phyloP scores from a whole-genome alignment of 1,140 invertebrate genomes.

The Aphaenogaster floridana region DNA sequence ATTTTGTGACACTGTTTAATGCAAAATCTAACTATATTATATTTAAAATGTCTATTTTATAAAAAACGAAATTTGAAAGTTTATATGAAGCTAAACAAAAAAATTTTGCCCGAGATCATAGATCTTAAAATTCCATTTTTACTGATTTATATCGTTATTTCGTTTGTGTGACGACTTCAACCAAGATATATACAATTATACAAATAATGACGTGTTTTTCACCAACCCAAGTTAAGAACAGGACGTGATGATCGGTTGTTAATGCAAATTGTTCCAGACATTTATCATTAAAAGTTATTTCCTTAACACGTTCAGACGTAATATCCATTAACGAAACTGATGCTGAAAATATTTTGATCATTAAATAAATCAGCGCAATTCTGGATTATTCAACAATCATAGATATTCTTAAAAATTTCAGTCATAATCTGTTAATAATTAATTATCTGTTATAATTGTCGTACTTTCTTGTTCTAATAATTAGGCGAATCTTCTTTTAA shows the following conservation, averaged over 20 bases:
- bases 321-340: conserved; percentile 61
- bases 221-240: conserved; percentile 83
- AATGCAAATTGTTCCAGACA: conserved; percentile 82
- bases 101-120: background rate
- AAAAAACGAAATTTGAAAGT: background rate
- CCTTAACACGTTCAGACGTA: conserved; percentile 66
- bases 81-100: background rate
- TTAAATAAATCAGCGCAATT: background rate
- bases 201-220: background rate
- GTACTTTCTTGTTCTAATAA: background rate
- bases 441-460: background rate
- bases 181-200: background rate
- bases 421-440: background rate
- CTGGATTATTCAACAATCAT: background rate
- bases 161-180: too few species aligned
- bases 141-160: background rate
- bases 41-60: background rate
- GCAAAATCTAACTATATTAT: background rate
- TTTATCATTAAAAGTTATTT: conserved; percentile 82
- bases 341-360: conserved; percentile 54
- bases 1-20: background rate
- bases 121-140: conserved; percentile 5
- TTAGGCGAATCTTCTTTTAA: background rate
- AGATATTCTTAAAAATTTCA: conserved; percentile 17
- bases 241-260: conserved; percentile 79